Evolutionary conservation across 2,797 vertebrate species (phyloP).

Genomic region (Rhadinocentrus ornatus): DNA sequence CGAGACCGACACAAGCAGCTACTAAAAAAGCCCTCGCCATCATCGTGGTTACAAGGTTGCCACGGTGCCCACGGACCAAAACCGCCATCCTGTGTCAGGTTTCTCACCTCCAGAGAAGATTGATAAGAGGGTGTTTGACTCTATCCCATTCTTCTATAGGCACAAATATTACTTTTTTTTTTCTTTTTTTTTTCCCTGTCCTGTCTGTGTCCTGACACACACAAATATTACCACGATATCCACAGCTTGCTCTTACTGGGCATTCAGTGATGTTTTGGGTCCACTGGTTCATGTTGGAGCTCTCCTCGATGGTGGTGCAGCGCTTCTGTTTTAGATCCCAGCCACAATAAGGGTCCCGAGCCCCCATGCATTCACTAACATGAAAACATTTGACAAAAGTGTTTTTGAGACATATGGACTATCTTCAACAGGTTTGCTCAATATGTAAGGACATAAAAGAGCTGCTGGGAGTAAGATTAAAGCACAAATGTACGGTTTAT

Average conservation of each 20-base stretch:
- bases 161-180: neutral
- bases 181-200: too few relatives aligned
- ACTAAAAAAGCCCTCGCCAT: constrained; percentile 84
- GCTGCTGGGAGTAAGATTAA: neutral
- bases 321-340: constrained; percentile 91
- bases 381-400: constrained; percentile 2
- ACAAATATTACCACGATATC: neutral
- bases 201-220: too few relatives aligned
- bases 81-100: constrained; percentile 91
- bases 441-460: neutral
- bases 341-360: constrained; percentile 96
- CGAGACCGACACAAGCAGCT: constrained; percentile 90
- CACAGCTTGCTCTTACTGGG: constrained; percentile 84
- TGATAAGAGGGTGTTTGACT: neutral
- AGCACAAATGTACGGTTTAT: neutral
- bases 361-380: constrained; percentile 88
- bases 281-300: constrained; percentile 94
- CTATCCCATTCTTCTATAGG: neutral
- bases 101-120: constrained; percentile 82
- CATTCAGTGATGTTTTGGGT: constrained; percentile 91
- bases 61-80: constrained; percentile 90
- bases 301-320: constrained; percentile 92
- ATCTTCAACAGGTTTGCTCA: neutral
- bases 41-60: constrained; percentile 88
- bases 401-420: neutral